These are phyloP conservation scores for Aromia moschata DNA, from an alignment of 2,888 invertebrate genomes.

Conservation along the genomic window DNA sequence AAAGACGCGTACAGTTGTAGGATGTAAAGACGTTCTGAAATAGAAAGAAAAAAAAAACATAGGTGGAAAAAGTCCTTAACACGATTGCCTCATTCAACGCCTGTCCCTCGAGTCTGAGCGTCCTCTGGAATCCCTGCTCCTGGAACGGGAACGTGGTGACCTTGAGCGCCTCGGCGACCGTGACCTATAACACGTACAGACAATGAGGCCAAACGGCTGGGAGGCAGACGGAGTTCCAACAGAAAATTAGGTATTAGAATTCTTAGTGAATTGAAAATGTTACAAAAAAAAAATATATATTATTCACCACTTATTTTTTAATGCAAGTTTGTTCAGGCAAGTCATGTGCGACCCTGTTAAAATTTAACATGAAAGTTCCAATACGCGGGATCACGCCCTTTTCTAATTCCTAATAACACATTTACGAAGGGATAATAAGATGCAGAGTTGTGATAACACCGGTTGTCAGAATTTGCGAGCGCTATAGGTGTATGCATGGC, in stretches of 20 bases:
- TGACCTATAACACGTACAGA: constrained; percentile 56
- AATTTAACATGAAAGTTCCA: no score
- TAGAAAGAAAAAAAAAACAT: constrained; percentile 12
- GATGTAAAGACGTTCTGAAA: constrained; percentile 11
- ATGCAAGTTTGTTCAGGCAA: constrained; percentile 8
- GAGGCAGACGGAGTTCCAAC: no score
- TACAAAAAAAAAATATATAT: constrained; percentile 6
- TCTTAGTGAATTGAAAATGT: neutral
- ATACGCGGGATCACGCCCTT: no score
- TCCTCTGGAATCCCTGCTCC: constrained; percentile 68
- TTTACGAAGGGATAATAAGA: no score
- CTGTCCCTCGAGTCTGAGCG: constrained; percentile 69
- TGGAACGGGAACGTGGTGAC: constrained; percentile 62
- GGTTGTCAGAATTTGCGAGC: no score
- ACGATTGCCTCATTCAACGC: constrained; percentile 57
- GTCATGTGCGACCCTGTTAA: no score
- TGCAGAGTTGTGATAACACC: no score
- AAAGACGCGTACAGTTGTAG: constrained; percentile 14
- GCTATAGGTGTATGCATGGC: no score
- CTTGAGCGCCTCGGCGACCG: constrained; percentile 61
- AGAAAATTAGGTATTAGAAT: no score
- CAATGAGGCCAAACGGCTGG: neutral
- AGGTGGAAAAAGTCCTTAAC: neutral
- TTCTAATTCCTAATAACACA: no score
- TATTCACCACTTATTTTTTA: constrained; percentile 16